Percentiles rank a stretch among this genome's conserved stretches.
These are phyloP conservation scores for Carapus acus DNA, from an alignment of 2,797 vertebrate genomes.

Conservation along the genomic window DNA sequence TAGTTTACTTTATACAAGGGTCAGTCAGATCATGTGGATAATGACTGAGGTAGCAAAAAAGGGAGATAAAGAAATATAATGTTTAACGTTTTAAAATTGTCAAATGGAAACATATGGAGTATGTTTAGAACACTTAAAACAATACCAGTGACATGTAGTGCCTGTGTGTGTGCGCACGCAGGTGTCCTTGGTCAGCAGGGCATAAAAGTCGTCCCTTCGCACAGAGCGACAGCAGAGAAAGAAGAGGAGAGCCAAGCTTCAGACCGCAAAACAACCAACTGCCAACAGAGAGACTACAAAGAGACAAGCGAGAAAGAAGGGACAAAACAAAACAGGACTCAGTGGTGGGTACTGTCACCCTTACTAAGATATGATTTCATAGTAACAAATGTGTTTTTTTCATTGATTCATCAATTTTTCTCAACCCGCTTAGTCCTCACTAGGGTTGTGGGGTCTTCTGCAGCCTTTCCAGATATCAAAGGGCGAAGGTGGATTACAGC, in stretches of 20 bases:
- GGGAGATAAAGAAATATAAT: too few relatives aligned
- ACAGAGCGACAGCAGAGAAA: constrained; percentile 14
- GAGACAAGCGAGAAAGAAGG: background rate
- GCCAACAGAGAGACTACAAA: constrained; percentile 13
- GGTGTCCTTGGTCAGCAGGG: constrained; percentile 36
- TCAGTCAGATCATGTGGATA: too few relatives aligned
- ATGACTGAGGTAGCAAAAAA: too few relatives aligned
- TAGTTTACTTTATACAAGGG: too few relatives aligned
- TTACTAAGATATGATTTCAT: background rate
- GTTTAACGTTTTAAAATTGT: too few relatives aligned
- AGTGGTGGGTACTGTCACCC: constrained; percentile 29
- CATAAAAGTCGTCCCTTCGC: constrained; percentile 36
- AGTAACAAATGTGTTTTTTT: background rate
- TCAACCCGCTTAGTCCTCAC: background rate
- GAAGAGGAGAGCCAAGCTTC: constrained; percentile 7
- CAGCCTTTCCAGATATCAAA: too few relatives aligned
- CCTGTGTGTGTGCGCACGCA: constrained; percentile 18
- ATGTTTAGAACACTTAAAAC: constrained; percentile 2
- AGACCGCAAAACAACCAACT: background rate
- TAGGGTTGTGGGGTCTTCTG: background rate
- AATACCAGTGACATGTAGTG: constrained; percentile 3
- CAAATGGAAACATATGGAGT: too few relatives aligned
- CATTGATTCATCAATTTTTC: background rate
- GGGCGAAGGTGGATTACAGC: too few relatives aligned
- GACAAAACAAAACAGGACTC: constrained; percentile 10